These are phyloP conservation scores for Agapornis roseicollis DNA, from an alignment of 2,113 vertebrate genomes.

Conservation along the genomic window DNA sequence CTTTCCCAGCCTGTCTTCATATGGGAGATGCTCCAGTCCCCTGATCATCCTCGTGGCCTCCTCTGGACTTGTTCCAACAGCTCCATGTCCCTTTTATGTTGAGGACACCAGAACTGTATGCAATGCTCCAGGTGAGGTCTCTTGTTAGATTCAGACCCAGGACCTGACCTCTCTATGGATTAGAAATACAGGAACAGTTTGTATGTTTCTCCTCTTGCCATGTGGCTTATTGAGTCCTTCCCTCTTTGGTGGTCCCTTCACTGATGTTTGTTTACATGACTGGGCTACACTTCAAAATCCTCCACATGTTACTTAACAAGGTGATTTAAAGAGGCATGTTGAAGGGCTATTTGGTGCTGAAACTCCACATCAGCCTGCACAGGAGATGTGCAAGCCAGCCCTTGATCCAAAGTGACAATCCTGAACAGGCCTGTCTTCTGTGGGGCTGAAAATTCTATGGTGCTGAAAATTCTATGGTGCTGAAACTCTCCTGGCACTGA, in stretches of 20 bases:
- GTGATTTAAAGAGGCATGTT: neutral
- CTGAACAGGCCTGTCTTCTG: neutral
- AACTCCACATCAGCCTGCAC: neutral
- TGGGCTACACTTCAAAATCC: neutral
- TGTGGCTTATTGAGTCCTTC: neutral
- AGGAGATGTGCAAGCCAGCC: neutral
- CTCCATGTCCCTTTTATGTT: neutral
- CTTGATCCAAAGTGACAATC: neutral
- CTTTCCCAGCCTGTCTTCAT: too few species aligned
- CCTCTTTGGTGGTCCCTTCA: neutral
- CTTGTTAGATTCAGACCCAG: neutral
- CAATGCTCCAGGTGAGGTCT: neutral
- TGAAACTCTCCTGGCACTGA: rapidly evolving
- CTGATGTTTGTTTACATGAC: neutral
- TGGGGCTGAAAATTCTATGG: too few species aligned
- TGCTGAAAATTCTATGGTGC: rapidly evolving
- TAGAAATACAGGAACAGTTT: neutral
- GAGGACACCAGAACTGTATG: neutral
- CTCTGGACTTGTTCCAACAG: neutral
- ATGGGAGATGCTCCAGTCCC: too few species aligned
- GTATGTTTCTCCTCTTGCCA: neutral
- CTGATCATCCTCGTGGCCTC: too few species aligned
- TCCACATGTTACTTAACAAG: neutral
- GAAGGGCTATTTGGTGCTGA: neutral
- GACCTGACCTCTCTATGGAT: neutral